These are phyloP conservation scores for Phengaris arion DNA, from an alignment of 2,888 invertebrate genomes.

Conservation along the genomic window DNA sequence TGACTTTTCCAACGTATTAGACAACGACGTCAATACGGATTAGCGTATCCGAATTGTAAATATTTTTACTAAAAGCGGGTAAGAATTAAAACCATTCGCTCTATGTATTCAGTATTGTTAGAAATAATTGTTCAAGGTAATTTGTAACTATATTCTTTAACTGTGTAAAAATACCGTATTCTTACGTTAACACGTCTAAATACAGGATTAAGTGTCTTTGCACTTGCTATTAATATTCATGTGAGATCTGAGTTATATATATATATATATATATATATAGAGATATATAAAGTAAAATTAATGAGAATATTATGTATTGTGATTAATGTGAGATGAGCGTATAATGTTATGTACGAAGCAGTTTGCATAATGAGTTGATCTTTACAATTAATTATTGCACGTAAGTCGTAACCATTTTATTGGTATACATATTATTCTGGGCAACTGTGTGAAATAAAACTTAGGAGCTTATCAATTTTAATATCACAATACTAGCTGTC, in stretches of 20 bases:
- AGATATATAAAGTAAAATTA: neutral
- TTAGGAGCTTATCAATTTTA: neutral
- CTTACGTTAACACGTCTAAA: neutral
- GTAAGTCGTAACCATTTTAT: neutral
- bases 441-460: neutral
- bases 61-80: no score
- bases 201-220: constrained; percentile 10
- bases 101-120: neutral
- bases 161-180: constrained; percentile 3
- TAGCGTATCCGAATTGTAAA: no score
- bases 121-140: neutral
- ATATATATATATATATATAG: no score
- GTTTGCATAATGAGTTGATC: constrained; percentile 8
- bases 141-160: neutral
- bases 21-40: no score
- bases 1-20: no score
- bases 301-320: neutral
- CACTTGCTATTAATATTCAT: constrained; percentile 4
- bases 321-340: constrained; percentile 15
- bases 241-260: neutral
- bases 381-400: neutral
- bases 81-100: neutral
- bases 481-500: no score
- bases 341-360: neutral
- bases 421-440: neutral